Percentiles rank a stretch among this genome's conserved stretches.
These are phyloP conservation scores for Chlorops oryzae DNA, from an alignment of 1,140 invertebrate genomes.

Conservation along the genomic window DNA sequence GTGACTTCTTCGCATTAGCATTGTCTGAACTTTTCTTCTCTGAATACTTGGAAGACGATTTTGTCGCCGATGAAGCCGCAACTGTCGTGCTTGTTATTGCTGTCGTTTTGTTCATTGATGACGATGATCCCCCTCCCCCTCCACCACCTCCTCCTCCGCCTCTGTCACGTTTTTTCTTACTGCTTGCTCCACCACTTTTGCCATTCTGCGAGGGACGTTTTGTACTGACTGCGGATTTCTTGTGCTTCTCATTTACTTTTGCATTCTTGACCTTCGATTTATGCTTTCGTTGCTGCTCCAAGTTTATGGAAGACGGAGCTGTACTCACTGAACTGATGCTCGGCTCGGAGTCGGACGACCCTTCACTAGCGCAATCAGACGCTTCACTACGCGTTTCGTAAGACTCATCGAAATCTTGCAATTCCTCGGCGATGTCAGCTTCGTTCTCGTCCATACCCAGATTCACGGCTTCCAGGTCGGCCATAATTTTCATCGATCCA, in stretches of 20 bases:
- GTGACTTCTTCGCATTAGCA: slow-evolving; percentile 22
- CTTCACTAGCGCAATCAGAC: slow-evolving; percentile 58
- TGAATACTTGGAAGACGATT: too few relatives aligned
- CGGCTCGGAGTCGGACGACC: slow-evolving; percentile 58
- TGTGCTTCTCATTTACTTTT: slow-evolving; percentile 23
- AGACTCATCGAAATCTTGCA: slow-evolving; percentile 59
- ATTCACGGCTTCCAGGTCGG: slow-evolving; percentile 58
- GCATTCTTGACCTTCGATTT: slow-evolving; percentile 49
- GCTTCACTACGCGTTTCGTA: slow-evolving; percentile 74
- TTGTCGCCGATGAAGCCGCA: slow-evolving; percentile 16
- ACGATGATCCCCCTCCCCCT: slow-evolving; percentile 47
- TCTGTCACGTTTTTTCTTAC: slow-evolving; percentile 24
- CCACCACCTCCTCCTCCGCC: neutral
- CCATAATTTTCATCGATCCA: slow-evolving; percentile 41
- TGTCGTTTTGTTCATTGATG: slow-evolving; percentile 50
- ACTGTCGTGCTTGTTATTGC: too few relatives aligned
- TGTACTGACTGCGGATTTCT: slow-evolving; percentile 12
- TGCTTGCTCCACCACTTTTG: slow-evolving; percentile 10
- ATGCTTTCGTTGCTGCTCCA: slow-evolving; percentile 50
- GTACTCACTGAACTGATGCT: slow-evolving; percentile 69
- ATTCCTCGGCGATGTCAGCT: slow-evolving; percentile 64
- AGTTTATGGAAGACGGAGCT: slow-evolving; percentile 50
- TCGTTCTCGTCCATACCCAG: slow-evolving; percentile 63
- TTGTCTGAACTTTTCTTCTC: slow-evolving; percentile 30
- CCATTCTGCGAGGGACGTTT: slow-evolving; percentile 13